Evolutionary conservation across 2,888 invertebrate genomes (phyloP).

Genomic region (Hybos culiciformis): DNA sequence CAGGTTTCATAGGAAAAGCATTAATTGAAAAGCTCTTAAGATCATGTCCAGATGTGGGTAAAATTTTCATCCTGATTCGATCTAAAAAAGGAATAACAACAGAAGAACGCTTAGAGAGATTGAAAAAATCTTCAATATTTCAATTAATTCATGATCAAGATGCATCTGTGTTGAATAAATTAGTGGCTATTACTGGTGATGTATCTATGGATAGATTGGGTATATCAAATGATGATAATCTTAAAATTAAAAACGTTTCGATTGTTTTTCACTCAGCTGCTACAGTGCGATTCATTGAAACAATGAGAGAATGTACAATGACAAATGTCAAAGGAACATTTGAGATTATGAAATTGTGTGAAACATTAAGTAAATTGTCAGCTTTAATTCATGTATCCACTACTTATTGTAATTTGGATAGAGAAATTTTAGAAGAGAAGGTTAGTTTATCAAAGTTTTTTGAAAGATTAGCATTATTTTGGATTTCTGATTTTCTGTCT

Average conservation of each 20-base stretch:
- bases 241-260: slow-evolving; percentile 45
- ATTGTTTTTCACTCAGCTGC: slow-evolving; percentile 69
- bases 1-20: slow-evolving; percentile 80
- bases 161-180: slow-evolving; percentile 44
- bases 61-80: slow-evolving; percentile 64
- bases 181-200: slow-evolving; percentile 52
- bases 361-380: no score
- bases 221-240: slow-evolving; percentile 37
- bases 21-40: slow-evolving; percentile 76
- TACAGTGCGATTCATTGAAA: no score
- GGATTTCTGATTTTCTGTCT: no score
- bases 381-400: no score
- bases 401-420: no score
- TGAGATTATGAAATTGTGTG: no score
- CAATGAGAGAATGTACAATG: no score
- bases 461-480: no score
- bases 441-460: no score
- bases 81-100: slow-evolving; percentile 52
- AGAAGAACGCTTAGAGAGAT: slow-evolving; percentile 47
- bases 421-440: no score
- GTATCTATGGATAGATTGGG: slow-evolving; percentile 44
- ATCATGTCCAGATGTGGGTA: slow-evolving; percentile 58
- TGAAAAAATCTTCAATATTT: slow-evolving; percentile 40
- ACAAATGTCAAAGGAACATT: no score
- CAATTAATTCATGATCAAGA: slow-evolving; percentile 35